Conservation (phyloP, 2,888 invertebrate species). For the Caenorhabditis afra region DNA sequence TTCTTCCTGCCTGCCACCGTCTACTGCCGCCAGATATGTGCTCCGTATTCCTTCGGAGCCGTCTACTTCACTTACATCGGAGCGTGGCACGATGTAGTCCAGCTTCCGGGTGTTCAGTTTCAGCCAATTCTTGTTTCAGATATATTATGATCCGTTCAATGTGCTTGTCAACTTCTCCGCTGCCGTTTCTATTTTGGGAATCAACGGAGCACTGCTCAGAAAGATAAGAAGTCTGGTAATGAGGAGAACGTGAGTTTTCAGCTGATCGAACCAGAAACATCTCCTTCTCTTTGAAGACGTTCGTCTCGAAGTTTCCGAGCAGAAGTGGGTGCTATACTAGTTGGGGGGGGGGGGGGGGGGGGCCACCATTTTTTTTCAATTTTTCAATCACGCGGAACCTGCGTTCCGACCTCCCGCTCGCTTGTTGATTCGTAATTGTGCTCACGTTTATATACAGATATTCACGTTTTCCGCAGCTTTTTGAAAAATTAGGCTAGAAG, state of each 20-base stretch:
- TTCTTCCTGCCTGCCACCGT: conserved; percentile 16
- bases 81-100: conserved; percentile 5
- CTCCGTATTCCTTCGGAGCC: conserved; percentile 1
- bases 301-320: not conserved
- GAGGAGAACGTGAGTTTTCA: conserved; percentile 6
- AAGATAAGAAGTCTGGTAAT: not conserved
- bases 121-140: not conserved
- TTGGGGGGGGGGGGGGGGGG: too few species aligned
- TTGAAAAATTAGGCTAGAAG: too few species aligned
- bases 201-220: not conserved
- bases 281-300: not conserved
- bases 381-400: too few species aligned
- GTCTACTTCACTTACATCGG: conserved; percentile 6
- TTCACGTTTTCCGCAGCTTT: too few species aligned
- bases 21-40: conserved; percentile 4
- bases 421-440: too few species aligned
- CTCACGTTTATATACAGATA: too few species aligned
- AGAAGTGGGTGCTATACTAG: too few species aligned
- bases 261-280: not conserved
- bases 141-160: conserved; percentile 17
- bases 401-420: too few species aligned
- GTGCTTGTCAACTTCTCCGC: conserved; percentile 1
- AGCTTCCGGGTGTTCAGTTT: not conserved
- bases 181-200: not conserved
- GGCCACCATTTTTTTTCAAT: too few species aligned